phyloP scores from a whole-genome alignment of 2,797 vertebrate genomes.

The Lophotriccus pileatus region DNA sequence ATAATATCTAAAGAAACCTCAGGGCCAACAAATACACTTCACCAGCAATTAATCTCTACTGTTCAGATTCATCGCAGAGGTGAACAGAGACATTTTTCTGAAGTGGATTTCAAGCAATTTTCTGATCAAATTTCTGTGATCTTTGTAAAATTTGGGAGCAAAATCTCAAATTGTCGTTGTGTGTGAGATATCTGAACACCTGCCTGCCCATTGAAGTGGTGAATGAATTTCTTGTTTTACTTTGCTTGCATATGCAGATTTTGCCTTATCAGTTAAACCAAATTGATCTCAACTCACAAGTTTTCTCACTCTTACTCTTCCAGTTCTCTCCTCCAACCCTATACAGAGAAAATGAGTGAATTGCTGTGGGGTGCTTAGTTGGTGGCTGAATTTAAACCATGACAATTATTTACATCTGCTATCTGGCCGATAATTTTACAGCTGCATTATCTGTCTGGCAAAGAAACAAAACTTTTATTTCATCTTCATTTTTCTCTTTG shows the following conservation, averaged over 20 bases:
- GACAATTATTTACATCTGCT: background rate
- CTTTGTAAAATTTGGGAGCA: conserved; percentile 50
- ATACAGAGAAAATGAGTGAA: accelerated
- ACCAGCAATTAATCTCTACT: conserved; percentile 51
- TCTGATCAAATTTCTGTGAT: conserved; percentile 1
- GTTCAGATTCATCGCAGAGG: background rate
- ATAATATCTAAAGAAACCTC: conserved; percentile 1
- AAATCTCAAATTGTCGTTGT: background rate
- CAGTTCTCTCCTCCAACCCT: background rate
- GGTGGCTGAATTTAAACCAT: background rate
- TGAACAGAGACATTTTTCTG: conserved; percentile 28
- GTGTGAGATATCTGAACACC: background rate
- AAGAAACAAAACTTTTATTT: background rate
- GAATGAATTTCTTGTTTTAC: background rate
- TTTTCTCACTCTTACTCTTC: background rate
- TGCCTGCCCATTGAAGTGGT: background rate
- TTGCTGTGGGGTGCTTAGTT: background rate
- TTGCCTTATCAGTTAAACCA: background rate
- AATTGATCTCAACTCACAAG: background rate
- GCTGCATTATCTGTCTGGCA: background rate
- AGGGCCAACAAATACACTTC: conserved; percentile 5
- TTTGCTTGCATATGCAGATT: background rate
- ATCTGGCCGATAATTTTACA: background rate
- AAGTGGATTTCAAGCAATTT: conserved; percentile 64
- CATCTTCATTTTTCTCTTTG: background rate